Base-by-base conservation (phyloP, 2,113 vertebrate genomes). In the Hystrix brachyura region DNA sequence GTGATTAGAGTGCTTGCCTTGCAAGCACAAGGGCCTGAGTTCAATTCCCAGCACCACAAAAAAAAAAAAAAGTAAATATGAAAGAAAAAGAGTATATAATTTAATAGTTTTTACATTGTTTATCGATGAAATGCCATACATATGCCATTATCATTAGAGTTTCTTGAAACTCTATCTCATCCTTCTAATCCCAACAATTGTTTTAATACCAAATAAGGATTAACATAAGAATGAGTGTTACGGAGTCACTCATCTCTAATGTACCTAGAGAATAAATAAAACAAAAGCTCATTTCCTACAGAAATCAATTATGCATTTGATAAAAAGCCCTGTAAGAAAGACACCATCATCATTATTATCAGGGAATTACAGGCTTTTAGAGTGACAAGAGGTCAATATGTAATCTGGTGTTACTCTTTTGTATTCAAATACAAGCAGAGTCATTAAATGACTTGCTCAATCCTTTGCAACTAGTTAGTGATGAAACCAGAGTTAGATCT, bases 191-290 rank as follows among this genome's bases (percentile, higher is more conserved):
- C 25, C 13, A 80, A 65, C 4, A 74, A 79, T 87, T 85, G 83
- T 91, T 91, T 87, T 81, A 89, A 62, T 51, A 51, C 74, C 1
- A 78, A 76, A 91, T 71, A 93, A 76, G 4, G 51, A 95, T 91
- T 89, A 85, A 86, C 17, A 38, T 43, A 62, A 83, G 46, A 74
- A 96, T 69, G 8, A 67, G 21, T 92, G 67, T 27, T 64, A 53
- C 12, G 0, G 1, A 38, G 64, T 89, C 81, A 92, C 8, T 55
- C 72, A 94, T 59, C 12, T 76, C 46, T 92, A 60, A 94, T 82
- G 87, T 83, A 86, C 23, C 74, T 94, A 85, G 14, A 94, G 3
- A 85, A 57, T 59, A 78, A 69, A 91, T 53, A 23, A 93, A 76
- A 64, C 46, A 76, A 64, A 62, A 78, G 19, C 12, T 64, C 8